Evolutionary conservation across 1,140 invertebrate genomes (phyloP).

Genomic region (Potamilus streckersoni): DNA sequence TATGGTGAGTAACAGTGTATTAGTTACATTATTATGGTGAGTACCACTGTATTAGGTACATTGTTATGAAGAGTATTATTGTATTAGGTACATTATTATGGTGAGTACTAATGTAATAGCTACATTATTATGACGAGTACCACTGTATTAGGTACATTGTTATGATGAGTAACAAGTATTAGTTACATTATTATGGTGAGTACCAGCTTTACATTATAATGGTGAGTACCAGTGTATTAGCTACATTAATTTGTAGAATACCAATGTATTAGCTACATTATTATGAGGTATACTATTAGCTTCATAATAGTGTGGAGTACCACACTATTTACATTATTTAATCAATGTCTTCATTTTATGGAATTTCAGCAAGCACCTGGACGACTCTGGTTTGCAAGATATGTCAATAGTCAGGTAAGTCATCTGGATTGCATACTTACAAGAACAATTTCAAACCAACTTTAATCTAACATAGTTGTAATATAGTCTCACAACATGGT

Average conservation of each 20-base stretch:
- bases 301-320: background rate
- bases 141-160: background rate
- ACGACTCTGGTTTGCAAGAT: slow-evolving; percentile 76
- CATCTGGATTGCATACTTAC: background rate
- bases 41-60: background rate
- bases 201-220: too few relatives aligned
- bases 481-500: too few relatives aligned
- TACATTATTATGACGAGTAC: background rate
- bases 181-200: too few relatives aligned
- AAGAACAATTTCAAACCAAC: too few relatives aligned
- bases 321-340: too few relatives aligned
- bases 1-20: background rate
- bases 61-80: background rate
- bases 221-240: too few relatives aligned
- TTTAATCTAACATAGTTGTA: too few relatives aligned
- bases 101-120: background rate
- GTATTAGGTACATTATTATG: too few relatives aligned
- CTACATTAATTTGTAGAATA: background rate
- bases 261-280: background rate
- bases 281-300: background rate
- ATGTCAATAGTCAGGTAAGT: slow-evolving; percentile 78
- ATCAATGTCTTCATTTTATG: too few relatives aligned
- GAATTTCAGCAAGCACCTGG: slow-evolving; percentile 67
- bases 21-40: background rate
- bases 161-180: too few relatives aligned